Conservation (phyloP, 2,113 vertebrate species). For the Eolophus roseicapilla region DNA sequence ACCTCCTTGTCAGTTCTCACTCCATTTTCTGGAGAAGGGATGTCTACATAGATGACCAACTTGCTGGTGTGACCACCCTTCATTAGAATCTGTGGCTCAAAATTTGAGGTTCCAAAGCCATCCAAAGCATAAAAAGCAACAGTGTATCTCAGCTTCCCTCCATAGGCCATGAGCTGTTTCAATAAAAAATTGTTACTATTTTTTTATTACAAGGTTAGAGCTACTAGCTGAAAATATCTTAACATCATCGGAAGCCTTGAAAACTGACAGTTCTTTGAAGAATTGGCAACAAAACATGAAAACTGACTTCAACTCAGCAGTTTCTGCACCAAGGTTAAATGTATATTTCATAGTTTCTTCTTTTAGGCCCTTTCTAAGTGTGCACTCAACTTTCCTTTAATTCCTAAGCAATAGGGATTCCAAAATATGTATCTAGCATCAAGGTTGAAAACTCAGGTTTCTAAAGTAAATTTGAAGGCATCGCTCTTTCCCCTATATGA, state of each 20-base stretch:
- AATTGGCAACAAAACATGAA: constrained; percentile 12
- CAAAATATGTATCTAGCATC: neutral
- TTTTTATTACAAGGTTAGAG: neutral
- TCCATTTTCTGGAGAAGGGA: constrained; percentile 79
- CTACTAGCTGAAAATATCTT: neutral
- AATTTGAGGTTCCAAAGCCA: constrained; percentile 81
- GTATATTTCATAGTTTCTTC: neutral
- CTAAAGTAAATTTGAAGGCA: neutral
- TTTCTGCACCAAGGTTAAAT: neutral
- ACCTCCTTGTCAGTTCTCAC: constrained; percentile 74
- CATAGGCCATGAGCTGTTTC: constrained; percentile 86
- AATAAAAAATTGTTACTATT: neutral
- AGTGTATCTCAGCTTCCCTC: constrained; percentile 83
- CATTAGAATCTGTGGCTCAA: constrained; percentile 92
- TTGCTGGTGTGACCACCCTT: constrained; percentile 84
- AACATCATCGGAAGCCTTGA: neutral
- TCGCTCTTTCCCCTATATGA: fast-evolving
- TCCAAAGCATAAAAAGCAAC: constrained; percentile 83
- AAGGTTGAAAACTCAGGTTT: neutral
- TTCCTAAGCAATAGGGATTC: neutral
- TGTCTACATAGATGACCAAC: constrained; percentile 83
- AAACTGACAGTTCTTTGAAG: neutral
- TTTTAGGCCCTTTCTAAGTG: neutral
- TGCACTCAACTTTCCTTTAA: neutral
- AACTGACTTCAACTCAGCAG: neutral